A percentile compares a stretch with the other conserved stretches of the same genome.
phyloP scores from a whole-genome alignment of 2,797 vertebrate genomes.

The Sebastes hopkinsi region DNA sequence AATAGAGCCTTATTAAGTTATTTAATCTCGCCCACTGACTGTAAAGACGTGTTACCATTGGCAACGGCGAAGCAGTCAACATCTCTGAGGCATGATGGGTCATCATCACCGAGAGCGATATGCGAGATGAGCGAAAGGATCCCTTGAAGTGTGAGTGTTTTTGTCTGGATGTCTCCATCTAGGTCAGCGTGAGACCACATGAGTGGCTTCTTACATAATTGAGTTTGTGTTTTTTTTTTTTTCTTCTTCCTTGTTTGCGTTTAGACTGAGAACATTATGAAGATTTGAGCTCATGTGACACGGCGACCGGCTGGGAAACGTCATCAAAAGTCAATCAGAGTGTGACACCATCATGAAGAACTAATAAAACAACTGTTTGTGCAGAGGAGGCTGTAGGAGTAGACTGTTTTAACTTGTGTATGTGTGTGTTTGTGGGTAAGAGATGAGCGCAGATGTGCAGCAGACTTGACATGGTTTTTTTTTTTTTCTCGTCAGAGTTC shows the following conservation, averaged over 20 bases:
- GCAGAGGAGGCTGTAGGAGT: not conserved
- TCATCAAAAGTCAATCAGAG: slow-evolving; percentile 24
- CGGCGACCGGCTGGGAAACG: not conserved
- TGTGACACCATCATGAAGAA: not conserved
- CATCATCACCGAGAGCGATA: not conserved
- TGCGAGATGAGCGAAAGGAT: slow-evolving; percentile 12
- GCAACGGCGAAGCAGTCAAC: slow-evolving; percentile 13
- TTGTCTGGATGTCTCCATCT: slow-evolving; percentile 11
- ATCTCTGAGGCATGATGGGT: not conserved
- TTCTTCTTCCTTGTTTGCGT: not conserved
- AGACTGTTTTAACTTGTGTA: not conserved
- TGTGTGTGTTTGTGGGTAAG: not conserved
- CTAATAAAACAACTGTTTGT: slow-evolving; percentile 10
- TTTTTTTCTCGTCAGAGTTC: slow-evolving; percentile 2
- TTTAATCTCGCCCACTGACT: slow-evolving; percentile 7
- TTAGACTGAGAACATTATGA: slow-evolving; percentile 12
- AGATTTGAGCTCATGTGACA: slow-evolving; percentile 11
- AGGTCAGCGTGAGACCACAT: slow-evolving; percentile 3
- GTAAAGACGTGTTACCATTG: slow-evolving; percentile 15
- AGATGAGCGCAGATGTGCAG: slow-evolving; percentile 23
- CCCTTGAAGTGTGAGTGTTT: not conserved
- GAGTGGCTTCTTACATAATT: slow-evolving; percentile 22
- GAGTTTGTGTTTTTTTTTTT: not conserved
- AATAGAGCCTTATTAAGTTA: slow-evolving; percentile 43
- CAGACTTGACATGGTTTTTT: not conserved